phyloP scores from a whole-genome alignment of 2,797 vertebrate genomes.

The Gymnocypris eckloni region DNA sequence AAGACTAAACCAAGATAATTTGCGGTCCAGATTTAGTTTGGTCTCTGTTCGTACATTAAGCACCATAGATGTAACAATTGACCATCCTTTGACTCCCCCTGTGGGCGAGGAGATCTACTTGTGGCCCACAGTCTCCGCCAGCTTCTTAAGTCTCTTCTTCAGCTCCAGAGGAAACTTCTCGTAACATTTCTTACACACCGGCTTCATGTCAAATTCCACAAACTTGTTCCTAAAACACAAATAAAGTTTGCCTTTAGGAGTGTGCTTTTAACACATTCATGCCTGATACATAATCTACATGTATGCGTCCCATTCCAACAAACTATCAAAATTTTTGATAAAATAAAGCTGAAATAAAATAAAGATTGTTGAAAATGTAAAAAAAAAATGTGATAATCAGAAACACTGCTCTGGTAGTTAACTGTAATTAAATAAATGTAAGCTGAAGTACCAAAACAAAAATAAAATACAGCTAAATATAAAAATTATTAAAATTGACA shows the following conservation, averaged over 20 bases:
- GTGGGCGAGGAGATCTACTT: constrained; percentile 80
- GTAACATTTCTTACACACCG: constrained; percentile 99
- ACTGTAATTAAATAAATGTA: not conserved
- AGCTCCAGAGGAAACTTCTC: constrained; percentile 99
- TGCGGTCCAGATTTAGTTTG: constrained; percentile 6
- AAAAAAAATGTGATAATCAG: not conserved
- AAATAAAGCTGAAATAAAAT: not conserved
- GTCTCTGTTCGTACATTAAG: constrained; percentile 31
- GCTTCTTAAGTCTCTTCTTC: constrained; percentile 98
- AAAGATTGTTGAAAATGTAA: not conserved
- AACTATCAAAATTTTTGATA: not conserved
- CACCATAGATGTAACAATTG: constrained; percentile 12
- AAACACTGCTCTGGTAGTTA: not conserved
- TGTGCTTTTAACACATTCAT: not conserved
- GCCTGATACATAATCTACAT: not conserved
- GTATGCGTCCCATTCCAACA: not conserved
- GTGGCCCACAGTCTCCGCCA: constrained; percentile 90
- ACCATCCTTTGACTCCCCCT: constrained; percentile 11
- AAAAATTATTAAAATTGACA: not conserved
- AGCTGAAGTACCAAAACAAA: not conserved
- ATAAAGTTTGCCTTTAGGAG: not conserved
- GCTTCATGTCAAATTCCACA: constrained; percentile 99
- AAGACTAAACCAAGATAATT: constrained; percentile 24
- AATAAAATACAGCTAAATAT: not conserved
- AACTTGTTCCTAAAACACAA: constrained; percentile 91